These are phyloP conservation scores for Synanthedon andrenaeformis DNA, from an alignment of 2,888 invertebrate genomes.

Conservation along the genomic window DNA sequence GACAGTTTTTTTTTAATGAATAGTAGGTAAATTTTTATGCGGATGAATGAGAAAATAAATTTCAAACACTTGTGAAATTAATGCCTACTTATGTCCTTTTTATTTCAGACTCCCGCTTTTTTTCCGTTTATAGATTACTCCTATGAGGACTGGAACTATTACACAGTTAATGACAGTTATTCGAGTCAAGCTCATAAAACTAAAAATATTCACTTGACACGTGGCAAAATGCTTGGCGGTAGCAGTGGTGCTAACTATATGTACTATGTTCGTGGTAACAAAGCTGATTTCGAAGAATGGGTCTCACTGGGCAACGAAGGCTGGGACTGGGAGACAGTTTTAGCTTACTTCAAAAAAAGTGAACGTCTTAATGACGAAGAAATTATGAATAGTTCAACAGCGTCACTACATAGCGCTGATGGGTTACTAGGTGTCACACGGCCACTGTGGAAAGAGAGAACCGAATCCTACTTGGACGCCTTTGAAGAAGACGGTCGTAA, in stretches of 20 bases:
- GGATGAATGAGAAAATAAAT: too few species aligned
- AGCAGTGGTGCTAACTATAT: conserved; percentile 75
- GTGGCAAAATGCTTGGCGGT: conserved; percentile 77
- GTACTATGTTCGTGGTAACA: conserved; percentile 75
- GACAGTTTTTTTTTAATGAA: too few species aligned
- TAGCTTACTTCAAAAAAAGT: conserved; percentile 33
- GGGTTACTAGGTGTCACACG: conserved; percentile 26
- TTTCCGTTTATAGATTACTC: conserved; percentile 20
- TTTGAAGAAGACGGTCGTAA: conserved; percentile 29
- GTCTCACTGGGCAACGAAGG: conserved; percentile 70
- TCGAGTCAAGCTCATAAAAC: conserved; percentile 25
- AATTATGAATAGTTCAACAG: conserved; percentile 24
- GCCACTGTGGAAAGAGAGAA: conserved; percentile 31
- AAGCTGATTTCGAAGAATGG: conserved; percentile 78
- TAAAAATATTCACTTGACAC: conserved; percentile 44
- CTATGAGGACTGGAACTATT: conserved; percentile 30
- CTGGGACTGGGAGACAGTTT: conserved; percentile 32
- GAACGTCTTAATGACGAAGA: conserved; percentile 17
- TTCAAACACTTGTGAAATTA: too few species aligned
- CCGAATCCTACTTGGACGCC: conserved; percentile 35
- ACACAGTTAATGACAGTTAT: conserved; percentile 26
- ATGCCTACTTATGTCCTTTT: too few species aligned
- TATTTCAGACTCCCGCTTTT: conserved; percentile 33
- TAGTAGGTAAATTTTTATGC: too few species aligned
- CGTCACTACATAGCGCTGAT: conserved; percentile 23